Conservation (phyloP, 2,888 invertebrate species). For the Hedychridium roseum region DNA sequence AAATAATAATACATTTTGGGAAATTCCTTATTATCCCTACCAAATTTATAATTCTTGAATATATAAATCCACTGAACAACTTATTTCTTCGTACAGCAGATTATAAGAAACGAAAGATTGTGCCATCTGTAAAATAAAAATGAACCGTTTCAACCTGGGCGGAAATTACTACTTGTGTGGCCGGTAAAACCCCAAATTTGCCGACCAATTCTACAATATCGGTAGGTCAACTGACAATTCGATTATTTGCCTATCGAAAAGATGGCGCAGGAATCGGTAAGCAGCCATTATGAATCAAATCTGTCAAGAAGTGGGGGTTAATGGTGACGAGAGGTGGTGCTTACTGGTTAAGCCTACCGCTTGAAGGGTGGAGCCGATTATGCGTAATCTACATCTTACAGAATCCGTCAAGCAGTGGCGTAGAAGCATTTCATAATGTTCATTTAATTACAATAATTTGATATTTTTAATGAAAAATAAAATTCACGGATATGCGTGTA, state of each 20-base stretch:
- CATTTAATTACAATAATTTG: no score
- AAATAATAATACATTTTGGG: no score
- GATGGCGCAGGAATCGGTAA: conserved; percentile 36
- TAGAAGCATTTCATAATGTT: conserved; percentile 19
- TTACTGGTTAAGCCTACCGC: conserved; percentile 40
- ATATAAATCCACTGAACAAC: no score
- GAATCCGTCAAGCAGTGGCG: conserved; percentile 39
- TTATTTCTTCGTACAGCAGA: no score
- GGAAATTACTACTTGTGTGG: not conserved
- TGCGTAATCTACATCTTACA: conserved; percentile 35
- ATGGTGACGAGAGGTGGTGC: conserved; percentile 46
- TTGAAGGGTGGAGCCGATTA: conserved; percentile 50
- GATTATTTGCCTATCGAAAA: conserved; percentile 7
- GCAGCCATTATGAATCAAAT: conserved; percentile 58
- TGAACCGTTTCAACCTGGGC: not conserved
- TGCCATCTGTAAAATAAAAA: conserved; percentile 35
- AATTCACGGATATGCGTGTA: no score
- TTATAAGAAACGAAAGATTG: conserved; percentile 19
- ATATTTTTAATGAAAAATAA: not conserved
- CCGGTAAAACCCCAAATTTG: no score
- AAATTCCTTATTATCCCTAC: no score
- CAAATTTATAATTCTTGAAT: no score
- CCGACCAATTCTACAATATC: conserved; percentile 22
- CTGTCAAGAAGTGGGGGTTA: conserved; percentile 35
- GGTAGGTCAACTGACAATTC: not conserved